phyloP scores from a whole-genome alignment of 2,113 vertebrate species.

The Charadrius vociferus region DNA sequence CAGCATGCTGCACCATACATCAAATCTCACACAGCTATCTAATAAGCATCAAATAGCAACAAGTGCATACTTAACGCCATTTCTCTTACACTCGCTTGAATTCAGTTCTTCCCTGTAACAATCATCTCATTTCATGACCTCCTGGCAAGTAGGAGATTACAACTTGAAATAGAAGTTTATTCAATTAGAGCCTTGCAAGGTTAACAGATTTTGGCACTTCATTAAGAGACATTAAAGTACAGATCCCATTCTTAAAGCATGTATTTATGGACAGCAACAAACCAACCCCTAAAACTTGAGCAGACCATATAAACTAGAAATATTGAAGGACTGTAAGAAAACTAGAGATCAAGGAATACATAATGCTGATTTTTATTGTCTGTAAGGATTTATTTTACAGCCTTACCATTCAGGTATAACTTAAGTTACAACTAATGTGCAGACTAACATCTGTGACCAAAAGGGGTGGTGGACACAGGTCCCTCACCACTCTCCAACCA shows the following conservation, averaged over 20 bases:
- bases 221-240: neutral
- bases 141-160: neutral
- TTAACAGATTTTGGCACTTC: neutral
- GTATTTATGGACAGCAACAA: neutral
- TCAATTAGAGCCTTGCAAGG: neutral
- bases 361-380: neutral
- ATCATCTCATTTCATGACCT: neutral
- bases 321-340: neutral
- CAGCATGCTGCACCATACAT: accelerated
- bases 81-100: neutral
- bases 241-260: neutral
- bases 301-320: neutral
- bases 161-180: neutral
- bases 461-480: neutral
- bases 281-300: neutral
- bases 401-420: neutral
- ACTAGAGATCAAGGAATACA: neutral
- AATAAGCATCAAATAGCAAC: neutral
- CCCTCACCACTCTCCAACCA: neutral
- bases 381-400: neutral
- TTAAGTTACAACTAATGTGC: neutral
- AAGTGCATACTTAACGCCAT: too few species aligned
- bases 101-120: neutral
- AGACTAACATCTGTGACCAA: neutral
- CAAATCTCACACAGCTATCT: neutral